Percentiles rank a stretch among this genome's conserved stretches.
Conservation (phyloP, 2,797 vertebrate species). For the Melanotaenia maccullochi region DNA sequence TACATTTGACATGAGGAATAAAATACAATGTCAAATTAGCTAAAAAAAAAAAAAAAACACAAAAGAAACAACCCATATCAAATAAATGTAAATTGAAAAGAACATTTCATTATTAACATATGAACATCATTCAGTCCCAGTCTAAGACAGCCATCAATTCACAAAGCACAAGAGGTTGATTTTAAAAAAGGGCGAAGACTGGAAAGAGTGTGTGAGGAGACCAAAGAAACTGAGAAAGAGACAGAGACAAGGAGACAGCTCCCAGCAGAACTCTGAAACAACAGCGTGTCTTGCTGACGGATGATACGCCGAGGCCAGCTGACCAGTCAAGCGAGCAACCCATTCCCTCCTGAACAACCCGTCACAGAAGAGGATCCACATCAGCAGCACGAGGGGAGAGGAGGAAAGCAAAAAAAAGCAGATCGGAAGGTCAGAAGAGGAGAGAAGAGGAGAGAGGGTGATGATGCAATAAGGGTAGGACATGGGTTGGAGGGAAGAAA, state of each 20-base stretch:
- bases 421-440: constrained; percentile 25
- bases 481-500: constrained; percentile 19
- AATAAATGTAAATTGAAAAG: not conserved
- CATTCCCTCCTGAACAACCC: constrained; percentile 74
- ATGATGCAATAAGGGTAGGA: constrained; percentile 20
- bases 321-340: constrained; percentile 77
- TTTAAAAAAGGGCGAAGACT: constrained; percentile 41
- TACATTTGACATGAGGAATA: no score
- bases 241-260: constrained; percentile 77
- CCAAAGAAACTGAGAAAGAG: constrained; percentile 56
- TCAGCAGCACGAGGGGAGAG: constrained; percentile 45
- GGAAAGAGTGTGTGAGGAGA: constrained; percentile 9
- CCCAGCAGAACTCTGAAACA: constrained; percentile 83
- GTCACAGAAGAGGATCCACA: constrained; percentile 66
- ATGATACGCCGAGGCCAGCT: constrained; percentile 76
- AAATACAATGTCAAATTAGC: no score
- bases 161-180: constrained; percentile 40
- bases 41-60: no score
- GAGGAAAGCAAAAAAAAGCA: constrained; percentile 7
- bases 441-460: constrained; percentile 25
- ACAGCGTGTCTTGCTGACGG: constrained; percentile 81
- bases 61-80: no score
- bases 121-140: constrained; percentile 55
- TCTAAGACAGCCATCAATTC: constrained; percentile 48
- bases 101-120: constrained; percentile 39